Evolutionary conservation across 2,888 invertebrate species (phyloP).

Genomic region (Ernsta delagoae): DNA sequence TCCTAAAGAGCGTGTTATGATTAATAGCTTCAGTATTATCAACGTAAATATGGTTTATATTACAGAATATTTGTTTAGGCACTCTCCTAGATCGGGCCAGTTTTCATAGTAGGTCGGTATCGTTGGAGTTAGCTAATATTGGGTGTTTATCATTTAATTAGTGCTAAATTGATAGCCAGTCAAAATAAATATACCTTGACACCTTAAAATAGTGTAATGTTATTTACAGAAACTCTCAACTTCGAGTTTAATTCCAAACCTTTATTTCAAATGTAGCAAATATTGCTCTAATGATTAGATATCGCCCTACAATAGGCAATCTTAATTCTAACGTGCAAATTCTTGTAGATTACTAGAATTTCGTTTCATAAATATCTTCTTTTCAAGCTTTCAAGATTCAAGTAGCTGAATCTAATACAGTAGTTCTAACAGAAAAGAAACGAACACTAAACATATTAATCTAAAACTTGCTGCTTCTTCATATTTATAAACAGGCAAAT

Average conservation of each 20-base stretch:
- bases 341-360: too few species aligned
- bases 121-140: background rate
- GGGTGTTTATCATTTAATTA: background rate
- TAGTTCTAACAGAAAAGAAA: background rate
- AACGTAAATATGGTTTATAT: background rate
- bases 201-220: too few species aligned
- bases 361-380: too few species aligned
- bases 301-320: too few species aligned
- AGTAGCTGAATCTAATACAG: background rate
- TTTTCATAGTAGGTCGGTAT: background rate
- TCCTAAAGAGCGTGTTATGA: constrained; percentile 7
- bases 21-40: background rate
- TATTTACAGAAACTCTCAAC: too few species aligned
- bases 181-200: background rate
- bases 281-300: too few species aligned
- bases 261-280: too few species aligned
- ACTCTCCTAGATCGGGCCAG: background rate
- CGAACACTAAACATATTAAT: background rate
- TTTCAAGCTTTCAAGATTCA: background rate
- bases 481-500: background rate
- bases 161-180: background rate
- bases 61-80: background rate
- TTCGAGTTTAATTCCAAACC: too few species aligned
- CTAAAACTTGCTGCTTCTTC: too few species aligned
- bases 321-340: too few species aligned